Base-by-base conservation (phyloP, 2,113 vertebrate species). In the Gavia stellata region DNA sequence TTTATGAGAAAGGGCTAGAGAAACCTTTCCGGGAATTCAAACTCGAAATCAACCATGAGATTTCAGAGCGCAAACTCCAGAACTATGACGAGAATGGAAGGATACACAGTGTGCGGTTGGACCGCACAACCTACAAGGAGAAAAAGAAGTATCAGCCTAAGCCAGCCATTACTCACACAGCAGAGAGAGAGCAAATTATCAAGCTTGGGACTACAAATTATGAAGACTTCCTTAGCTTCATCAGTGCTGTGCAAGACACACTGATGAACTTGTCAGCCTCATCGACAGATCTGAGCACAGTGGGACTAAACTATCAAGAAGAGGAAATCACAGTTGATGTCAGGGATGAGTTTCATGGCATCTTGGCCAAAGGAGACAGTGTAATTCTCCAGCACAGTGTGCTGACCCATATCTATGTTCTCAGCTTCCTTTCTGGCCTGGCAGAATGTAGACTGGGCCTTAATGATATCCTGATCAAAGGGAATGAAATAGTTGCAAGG, bases 111-210 rank as follows among this genome's bases (percentile, higher is more conserved):
- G 88, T 99, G 75, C 96, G 98, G 29, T 98, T 99, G 63, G 99
- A 99, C 82, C 98, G 98, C 4, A 98, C 98, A 77, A 97, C 97
- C 3, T 99, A 99, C 96, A 99, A 98, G 81, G 99, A 99, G 91
- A 99, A 98, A 93, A 98, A 98, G 96, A 99, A 98, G 67, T 99
- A 99, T 80, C 99, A 99, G 90, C 98, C 99, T 50, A 99, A 99
- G 61, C 98, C 98, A 23, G 97, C 98, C 9, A 98, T 99, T 79
- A 97, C 98, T 50, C 99, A 99, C 83, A 82, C 94, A 28, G 98
- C 98, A 10, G 97, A 98, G 71, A 98, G 97, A 90, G 98, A 99
- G 40, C 99, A 99, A 87, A 96, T 99, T 56, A 98, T 99, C 52
- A 99, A 99, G 56, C 98, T 99, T 59, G 99, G 98, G 44, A 99